These are phyloP conservation scores for Oeneis ivallda DNA, from an alignment of 2,888 invertebrate genomes.

Conservation along the genomic window DNA sequence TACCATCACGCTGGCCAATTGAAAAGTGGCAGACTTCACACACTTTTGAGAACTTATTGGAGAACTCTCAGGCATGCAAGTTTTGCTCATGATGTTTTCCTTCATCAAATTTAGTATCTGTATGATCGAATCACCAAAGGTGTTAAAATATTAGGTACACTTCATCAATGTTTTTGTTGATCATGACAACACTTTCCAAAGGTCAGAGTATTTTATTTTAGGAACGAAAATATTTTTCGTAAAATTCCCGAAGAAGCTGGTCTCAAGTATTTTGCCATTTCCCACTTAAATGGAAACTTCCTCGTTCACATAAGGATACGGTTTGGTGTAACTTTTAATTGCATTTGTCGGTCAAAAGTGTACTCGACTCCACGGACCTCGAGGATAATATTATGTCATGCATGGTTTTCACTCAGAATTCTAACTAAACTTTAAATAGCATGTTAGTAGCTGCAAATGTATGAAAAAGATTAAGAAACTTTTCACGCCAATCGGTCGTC, in stretches of 20 bases:
- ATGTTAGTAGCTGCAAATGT: too few species aligned
- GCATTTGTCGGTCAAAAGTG: slow-evolving; percentile 36
- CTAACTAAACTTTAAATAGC: too few species aligned
- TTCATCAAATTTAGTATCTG: too few species aligned
- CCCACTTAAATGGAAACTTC: slow-evolving; percentile 1
- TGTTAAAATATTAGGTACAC: too few species aligned
- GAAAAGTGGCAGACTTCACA: too few species aligned
- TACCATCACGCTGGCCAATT: too few species aligned
- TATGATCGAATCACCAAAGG: not conserved
- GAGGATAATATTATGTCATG: not conserved
- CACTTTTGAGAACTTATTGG: too few species aligned
- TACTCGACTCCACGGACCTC: slow-evolving; percentile 20
- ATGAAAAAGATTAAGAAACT: too few species aligned
- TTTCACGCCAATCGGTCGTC: too few species aligned
- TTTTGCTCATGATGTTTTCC: too few species aligned
- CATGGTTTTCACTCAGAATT: too few species aligned
- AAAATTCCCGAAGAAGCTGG: not conserved
- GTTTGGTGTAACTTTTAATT: slow-evolving; percentile 40
- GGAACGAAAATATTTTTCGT: not conserved
- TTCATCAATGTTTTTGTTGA: not conserved
- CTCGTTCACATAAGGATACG: slow-evolving; percentile 2
- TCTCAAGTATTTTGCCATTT: not conserved
- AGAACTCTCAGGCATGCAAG: too few species aligned
- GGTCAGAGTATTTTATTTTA: not conserved
- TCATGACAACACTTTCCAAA: not conserved